Conservation (phyloP, 1,140 invertebrate genomes). For the Hylyphantes graminicola region DNA sequence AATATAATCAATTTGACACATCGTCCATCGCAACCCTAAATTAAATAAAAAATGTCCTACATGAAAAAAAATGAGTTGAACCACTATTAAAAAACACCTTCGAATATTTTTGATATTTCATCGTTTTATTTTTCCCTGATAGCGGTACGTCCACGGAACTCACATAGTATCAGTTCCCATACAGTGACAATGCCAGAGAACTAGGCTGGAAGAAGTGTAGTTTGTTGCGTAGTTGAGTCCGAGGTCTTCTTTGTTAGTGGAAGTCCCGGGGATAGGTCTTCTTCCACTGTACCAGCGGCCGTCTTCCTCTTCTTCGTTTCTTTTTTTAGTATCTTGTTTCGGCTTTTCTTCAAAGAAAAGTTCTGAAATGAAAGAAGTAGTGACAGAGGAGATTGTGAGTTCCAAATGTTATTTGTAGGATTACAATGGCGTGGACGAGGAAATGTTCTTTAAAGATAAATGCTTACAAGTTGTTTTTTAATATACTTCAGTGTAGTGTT, state of each 20-base stretch:
- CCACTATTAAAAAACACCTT: too few species aligned
- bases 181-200: slow-evolving; percentile 2
- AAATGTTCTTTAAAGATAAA: too few species aligned
- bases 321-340: slow-evolving; percentile 29
- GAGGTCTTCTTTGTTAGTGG: slow-evolving; percentile 16
- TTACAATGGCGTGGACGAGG: too few species aligned
- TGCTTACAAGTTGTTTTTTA: too few species aligned
- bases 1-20: too few species aligned
- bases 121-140: neutral
- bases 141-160: neutral
- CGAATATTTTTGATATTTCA: neutral
- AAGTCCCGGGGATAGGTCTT: slow-evolving; percentile 26
- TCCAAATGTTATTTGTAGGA: too few species aligned
- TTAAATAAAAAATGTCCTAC: too few species aligned
- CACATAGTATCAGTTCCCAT: slow-evolving; percentile 25
- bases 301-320: slow-evolving; percentile 12
- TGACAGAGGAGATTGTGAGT: too few species aligned
- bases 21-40: too few species aligned
- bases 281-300: neutral
- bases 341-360: slow-evolving; percentile 25
- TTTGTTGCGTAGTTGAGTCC: neutral
- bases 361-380: neutral
- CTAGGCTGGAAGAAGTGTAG: neutral
- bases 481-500: too few species aligned
- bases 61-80: too few species aligned